phyloP scores from a whole-genome alignment of 1,140 invertebrate genomes.

The Andricus grossulariae region DNA sequence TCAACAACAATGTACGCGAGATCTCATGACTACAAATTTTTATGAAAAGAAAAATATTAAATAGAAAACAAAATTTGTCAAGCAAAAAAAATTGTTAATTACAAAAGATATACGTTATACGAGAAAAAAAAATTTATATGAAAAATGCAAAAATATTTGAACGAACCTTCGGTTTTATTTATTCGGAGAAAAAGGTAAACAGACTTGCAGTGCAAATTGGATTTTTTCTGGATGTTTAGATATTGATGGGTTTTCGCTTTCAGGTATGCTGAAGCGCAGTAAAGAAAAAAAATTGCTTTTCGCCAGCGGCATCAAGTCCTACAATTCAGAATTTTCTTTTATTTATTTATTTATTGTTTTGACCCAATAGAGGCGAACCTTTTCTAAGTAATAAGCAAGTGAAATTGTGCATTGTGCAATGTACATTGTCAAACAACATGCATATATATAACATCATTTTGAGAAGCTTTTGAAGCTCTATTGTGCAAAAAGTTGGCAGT shows the following conservation, averaged over 20 bases:
- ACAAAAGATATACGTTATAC: too few species aligned
- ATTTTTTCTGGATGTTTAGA: conserved; percentile 9
- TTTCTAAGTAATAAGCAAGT: not conserved
- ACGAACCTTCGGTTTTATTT: too few species aligned
- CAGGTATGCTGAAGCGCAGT: not conserved
- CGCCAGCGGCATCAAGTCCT: not conserved
- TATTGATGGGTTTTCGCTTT: conserved; percentile 23
- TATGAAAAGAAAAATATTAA: too few species aligned
- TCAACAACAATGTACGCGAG: too few species aligned
- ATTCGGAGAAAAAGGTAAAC: too few species aligned
- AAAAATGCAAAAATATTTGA: too few species aligned
- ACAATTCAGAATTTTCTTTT: not conserved
- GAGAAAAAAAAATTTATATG: too few species aligned
- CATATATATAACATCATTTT: not conserved
- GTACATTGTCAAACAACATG: not conserved
- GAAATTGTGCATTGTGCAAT: not conserved
- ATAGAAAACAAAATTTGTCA: too few species aligned
- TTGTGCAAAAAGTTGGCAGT: not conserved
- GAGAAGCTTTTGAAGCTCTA: conserved; percentile 31
- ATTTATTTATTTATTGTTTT: conserved; percentile 6
- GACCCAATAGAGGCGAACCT: not conserved
- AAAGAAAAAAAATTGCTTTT: not conserved
- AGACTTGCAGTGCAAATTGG: not conserved
- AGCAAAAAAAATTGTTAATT: too few species aligned
- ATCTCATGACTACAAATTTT: too few species aligned